Conservation (phyloP, 2,797 vertebrate genomes). For the Calcarius lapponicus region DNA sequence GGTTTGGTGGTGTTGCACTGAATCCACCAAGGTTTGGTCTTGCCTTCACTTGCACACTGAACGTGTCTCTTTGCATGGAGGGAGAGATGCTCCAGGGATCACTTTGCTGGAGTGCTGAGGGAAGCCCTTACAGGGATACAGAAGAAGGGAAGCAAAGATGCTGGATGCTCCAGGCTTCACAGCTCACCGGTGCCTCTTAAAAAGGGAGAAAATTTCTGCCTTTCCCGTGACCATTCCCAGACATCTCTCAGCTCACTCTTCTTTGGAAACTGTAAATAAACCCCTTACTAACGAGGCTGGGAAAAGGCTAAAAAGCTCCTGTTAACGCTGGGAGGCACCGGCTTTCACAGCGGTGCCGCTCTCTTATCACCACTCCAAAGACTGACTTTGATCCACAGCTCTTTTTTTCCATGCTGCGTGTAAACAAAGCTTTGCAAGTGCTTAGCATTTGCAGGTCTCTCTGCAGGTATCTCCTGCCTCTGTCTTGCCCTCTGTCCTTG, state of each 20-base stretch:
- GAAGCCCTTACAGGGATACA: background rate
- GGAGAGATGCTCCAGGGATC: background rate
- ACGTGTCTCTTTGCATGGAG: background rate
- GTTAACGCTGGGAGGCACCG: background rate
- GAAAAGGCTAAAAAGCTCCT: background rate
- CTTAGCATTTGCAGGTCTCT: background rate
- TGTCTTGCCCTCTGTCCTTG: background rate
- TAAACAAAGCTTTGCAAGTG: background rate
- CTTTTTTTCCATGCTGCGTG: background rate
- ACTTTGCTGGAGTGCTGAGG: background rate
- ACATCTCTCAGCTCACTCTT: background rate
- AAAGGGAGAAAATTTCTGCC: background rate
- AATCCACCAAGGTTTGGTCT: background rate
- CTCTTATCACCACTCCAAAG: background rate
- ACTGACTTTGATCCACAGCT: background rate
- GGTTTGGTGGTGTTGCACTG: background rate
- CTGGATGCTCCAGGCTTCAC: background rate
- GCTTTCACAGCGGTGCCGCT: background rate
- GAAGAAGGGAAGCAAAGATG: background rate
- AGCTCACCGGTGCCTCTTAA: background rate
- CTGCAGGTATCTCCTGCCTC: background rate
- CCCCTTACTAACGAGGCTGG: background rate
- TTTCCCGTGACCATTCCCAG: background rate
- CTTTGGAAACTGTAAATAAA: background rate
- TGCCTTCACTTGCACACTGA: background rate